Base-by-base conservation (phyloP, 2,888 invertebrate species). In the Drosophila engyochracea region DNA sequence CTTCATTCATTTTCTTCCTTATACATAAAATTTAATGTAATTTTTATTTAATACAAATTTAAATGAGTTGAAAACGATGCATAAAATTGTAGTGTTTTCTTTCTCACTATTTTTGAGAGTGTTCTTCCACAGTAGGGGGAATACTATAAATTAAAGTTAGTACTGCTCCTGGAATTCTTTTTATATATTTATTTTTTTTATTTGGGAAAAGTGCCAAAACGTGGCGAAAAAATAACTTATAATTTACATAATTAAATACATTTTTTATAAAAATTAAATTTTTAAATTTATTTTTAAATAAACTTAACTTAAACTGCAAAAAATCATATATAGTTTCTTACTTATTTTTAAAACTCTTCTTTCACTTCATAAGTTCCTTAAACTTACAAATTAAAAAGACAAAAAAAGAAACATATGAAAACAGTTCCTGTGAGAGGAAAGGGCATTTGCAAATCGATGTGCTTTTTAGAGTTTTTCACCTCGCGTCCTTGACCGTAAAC, bases 401-500 rank as follows among this genome's bases (percentile, higher is more conserved):
- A 28, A 28, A 7, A 30, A 30, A 30, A 30, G n/a, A 30, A 30
- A 2, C 10, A 12, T 41, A 22, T 22, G 4, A 44, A 44, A 44
- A 44, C 12, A 22, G 22, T 22, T 41, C 2, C 12, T 44, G 22
- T 5, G 5, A 22, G 22, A 22, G 5, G 33, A 68, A 47, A 71
- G 70, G 31, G 70, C 30, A 70, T 53, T 39, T 16, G 10, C 3
- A 22, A 30, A 19, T 47, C 44, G 30, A 33, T 19, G 39, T 47
- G 31, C 5, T 39, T 39, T 16, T 3, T 3, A 7, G 9, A 28
- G 47, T 6, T 62, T 68, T 77, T 82, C 75, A 74, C 49, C 53
- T 61, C 37, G 52, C 65, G 85, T 89, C 85, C 85, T 85, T 85
- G 89, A 79, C 89, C 85, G 76, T 85, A 83, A 85, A 76, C 89